Evolutionary conservation across 2,113 vertebrate genomes (phyloP), one percentile per base, ranked within the genome.

Genomic region (Ptilorrhoa leucosticta): DNA sequence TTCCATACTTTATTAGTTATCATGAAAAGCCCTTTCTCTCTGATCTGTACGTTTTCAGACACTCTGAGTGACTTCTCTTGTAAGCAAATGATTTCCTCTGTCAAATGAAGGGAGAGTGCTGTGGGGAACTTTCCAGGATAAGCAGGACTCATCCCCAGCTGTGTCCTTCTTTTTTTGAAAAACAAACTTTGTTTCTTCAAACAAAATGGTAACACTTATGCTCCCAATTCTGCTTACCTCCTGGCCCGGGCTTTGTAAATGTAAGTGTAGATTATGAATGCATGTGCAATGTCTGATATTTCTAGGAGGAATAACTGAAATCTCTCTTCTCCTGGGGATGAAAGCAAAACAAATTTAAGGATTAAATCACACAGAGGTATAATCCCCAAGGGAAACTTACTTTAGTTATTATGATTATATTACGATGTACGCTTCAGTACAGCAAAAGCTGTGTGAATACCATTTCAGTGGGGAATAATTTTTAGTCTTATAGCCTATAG

Each of bases 261-360:
- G 17, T 79, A 93, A 97, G 92, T 89, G 87, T 78, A 83, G 94
- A 90, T 97, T 94, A 97, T 86, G 88, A 90, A 97, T 96, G 97
- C 96, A 82, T 94, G 90, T 93, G 37, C 79, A 51, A 70, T 87
- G 82, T 96, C 93, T 87, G 79, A 84, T 93, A 95, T 96, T 96
- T 95, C 91, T 86, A 94, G 95, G 92, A 96, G 98, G 97, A 97
- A 95, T 96, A 79, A 96, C 96, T 85, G 96, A 97, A 97, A 98
- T 97, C 95, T 97, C 92, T 93, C 90, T 98, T 97, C 98, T 98
- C 97, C 45, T 23, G 96, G 95, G 98, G 92, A 98, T 97, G 97
- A 97, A 98, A 98, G 97, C 97, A 97, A 97, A 98, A 97, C 97
- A 96, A 97, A 98, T 98, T 97, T 98, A 97, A 97, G 97, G 96